Evolutionary conservation across 2,888 invertebrate species (phyloP), one percentile per base, ranked within the genome.

Genomic region (Drosophila anomalata): DNA sequence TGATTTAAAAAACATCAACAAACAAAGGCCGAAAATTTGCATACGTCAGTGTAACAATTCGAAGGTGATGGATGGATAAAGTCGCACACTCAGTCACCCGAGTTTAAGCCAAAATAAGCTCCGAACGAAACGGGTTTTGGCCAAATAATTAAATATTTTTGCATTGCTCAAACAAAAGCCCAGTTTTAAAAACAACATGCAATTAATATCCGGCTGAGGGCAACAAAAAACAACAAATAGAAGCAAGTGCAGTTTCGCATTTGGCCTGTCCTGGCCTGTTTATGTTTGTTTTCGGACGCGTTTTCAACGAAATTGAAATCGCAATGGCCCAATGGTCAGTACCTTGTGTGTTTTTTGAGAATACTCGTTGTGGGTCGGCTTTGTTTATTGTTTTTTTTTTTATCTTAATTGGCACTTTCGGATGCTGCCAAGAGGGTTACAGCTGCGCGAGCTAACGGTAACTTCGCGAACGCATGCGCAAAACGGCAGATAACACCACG

Each of bases 101-200:
- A 20, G n/a, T 62, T 14, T 31, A 26, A 55, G 14, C 46, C 31
- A 52, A 47, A 47, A 47, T 41, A 48, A 31, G 56, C 55, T 36
- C n/a, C 39, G 46, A 65, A 53, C 42, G 33, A 77, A 86, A 86
- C 79, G 51, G 62, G 83, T 86, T 86, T 86, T 69, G 61, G 60
- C 61, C 60, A 75, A 86, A 80, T 79, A 63, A 53, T 76, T 78
- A 72, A 86, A 80, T 79, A 63, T 57, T 76, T 78, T 76, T 76
- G 79, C 81, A 78, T 59, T 63, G 46, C 65, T 63, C 52, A 66
- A 82, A 75, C 74, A 46, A 53, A 51, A 75, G 56, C 42, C 53
- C 61, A 67, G 54, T 20, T 73, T 46, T 54, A 72, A 53, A 60
- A 47, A 61, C 22, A 8, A 42, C 46, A 36, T 58, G 22, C 33